These are phyloP conservation scores for Aethina tumida DNA, from an alignment of 1,140 invertebrate genomes.

Conservation along the genomic window DNA sequence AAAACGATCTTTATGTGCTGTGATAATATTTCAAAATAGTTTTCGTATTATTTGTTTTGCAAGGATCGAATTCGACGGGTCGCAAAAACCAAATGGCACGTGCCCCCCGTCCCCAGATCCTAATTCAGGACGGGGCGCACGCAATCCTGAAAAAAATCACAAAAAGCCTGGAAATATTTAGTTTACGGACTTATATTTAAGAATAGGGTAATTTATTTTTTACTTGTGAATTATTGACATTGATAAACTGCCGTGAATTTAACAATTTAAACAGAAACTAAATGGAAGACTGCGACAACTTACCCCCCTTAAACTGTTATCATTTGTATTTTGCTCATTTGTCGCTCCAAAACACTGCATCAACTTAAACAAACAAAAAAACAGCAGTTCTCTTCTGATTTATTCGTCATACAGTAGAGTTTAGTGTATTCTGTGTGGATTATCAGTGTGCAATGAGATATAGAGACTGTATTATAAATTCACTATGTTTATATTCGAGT, in stretches of 20 bases:
- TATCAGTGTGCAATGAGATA: slow-evolving; percentile 30
- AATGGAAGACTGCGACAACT: slow-evolving; percentile 3
- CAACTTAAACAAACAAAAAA: slow-evolving; percentile 16
- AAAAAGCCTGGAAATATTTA: no score
- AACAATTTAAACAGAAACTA: slow-evolving; percentile 3
- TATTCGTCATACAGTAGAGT: slow-evolving; percentile 9
- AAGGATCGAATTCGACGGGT: no score
- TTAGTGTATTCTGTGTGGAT: slow-evolving; percentile 29
- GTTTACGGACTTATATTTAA: no score
- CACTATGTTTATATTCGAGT: slow-evolving; percentile 12
- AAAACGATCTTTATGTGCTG: no score
- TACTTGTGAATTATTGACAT: no score
- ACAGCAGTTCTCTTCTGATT: slow-evolving; percentile 19
- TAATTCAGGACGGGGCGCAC: no score
- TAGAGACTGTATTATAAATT: slow-evolving; percentile 24
- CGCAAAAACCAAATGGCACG: no score
- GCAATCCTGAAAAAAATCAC: no score
- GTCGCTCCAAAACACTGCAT: slow-evolving; percentile 19
- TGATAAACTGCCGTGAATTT: slow-evolving; percentile 5
- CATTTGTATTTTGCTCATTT: not conserved
- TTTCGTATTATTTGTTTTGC: no score
- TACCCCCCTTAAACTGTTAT: slow-evolving; percentile 6
- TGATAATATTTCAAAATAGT: no score
- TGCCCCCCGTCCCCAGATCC: no score
- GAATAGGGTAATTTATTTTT: no score